Evolutionary conservation across 2,113 vertebrate species (phyloP).

Genomic region (Gymnorhina tibicen): DNA sequence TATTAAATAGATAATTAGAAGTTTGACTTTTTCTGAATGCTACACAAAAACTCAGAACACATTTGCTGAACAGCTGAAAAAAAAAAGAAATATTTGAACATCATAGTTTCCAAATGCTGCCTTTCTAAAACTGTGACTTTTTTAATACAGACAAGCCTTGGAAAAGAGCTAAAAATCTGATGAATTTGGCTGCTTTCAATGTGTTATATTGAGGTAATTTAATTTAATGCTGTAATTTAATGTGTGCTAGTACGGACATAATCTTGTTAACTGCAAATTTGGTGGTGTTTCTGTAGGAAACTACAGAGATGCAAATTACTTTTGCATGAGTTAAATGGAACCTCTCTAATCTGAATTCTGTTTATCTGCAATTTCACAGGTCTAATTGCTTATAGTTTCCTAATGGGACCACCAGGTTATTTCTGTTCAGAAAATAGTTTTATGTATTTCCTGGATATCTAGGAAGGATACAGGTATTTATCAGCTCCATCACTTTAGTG

Average conservation of each 20-base stretch:
- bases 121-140: not conserved
- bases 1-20: not conserved
- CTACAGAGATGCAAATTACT: not conserved
- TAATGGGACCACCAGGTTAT: not conserved
- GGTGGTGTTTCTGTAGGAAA: not conserved
- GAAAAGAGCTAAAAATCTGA: not conserved
- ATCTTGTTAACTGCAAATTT: not conserved
- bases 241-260: not conserved
- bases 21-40: not conserved
- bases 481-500: not conserved
- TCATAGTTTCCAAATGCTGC: not conserved
- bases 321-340: not conserved
- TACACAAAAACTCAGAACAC: not conserved
- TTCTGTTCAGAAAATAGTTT: not conserved
- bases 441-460: not conserved
- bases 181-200: not conserved
- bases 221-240: not conserved
- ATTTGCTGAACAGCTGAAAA: not conserved
- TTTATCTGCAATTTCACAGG: not conserved
- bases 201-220: not conserved
- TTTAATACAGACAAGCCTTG: not conserved
- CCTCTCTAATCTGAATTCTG: not conserved
- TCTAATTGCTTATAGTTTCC: not conserved
- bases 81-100: not conserved
- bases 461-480: not conserved